These are phyloP conservation scores for Microcebus ravelobensis DNA, from an alignment of 2,113 vertebrate genomes.

Conservation along the genomic window DNA sequence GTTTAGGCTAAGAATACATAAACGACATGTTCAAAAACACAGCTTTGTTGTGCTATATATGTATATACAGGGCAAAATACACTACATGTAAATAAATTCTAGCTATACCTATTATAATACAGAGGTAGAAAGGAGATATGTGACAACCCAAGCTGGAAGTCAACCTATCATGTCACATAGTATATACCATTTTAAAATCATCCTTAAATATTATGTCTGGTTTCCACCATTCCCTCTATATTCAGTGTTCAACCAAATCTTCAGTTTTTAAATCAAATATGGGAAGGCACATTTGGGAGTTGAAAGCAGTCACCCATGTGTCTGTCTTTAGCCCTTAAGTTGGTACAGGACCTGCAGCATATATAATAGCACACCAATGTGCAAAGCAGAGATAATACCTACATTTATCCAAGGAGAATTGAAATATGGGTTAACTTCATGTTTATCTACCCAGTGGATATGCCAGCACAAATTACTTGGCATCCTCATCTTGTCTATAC, in stretches of 20 bases:
- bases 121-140: neutral
- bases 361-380: slow-evolving; percentile 45
- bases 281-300: slow-evolving; percentile 35
- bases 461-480: neutral
- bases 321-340: slow-evolving; percentile 60
- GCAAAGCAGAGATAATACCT: slow-evolving; percentile 58
- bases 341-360: slow-evolving; percentile 17
- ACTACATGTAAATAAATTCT: slow-evolving; percentile 17
- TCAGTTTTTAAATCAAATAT: slow-evolving; percentile 64
- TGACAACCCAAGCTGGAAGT: neutral
- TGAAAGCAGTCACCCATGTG: slow-evolving; percentile 51
- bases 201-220: slow-evolving; percentile 26
- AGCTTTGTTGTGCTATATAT: slow-evolving; percentile 4
- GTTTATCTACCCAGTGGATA: neutral
- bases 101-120: neutral
- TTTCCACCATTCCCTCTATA: slow-evolving; percentile 17
- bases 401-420: slow-evolving; percentile 41
- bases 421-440: neutral
- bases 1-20: slow-evolving; percentile 39
- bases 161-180: neutral
- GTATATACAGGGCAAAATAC: neutral
- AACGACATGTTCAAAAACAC: neutral
- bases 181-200: slow-evolving; percentile 34
- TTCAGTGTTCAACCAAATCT: neutral
- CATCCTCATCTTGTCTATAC: neutral